Base-by-base conservation (phyloP, 2,888 invertebrate genomes). In the Nomada lathburiana region DNA sequence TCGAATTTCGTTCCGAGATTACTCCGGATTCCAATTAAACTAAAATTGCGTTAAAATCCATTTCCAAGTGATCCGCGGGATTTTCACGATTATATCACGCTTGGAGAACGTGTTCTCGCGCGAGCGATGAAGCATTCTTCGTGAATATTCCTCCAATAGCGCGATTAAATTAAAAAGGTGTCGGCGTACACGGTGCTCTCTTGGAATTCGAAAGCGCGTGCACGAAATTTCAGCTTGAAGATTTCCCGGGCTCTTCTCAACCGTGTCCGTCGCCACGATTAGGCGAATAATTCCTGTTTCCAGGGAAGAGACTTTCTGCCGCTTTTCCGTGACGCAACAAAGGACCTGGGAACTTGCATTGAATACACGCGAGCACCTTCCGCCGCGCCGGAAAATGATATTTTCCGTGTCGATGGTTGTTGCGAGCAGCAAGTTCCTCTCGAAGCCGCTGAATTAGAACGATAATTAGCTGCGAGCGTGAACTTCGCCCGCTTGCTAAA, bases 121-220 rank as follows among this genome's bases (percentile, higher is more conserved):
- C 11, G 23, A 26, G 5, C 16, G 57, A 10, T 16, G 23, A 63
- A 26, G 36, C 3, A 13, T 13, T 52, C 50, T 42, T 73, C n/a
- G 52, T 16, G 47, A 42, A 42, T 23, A 10, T 18, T 50, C 47
- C 23, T 2, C 18, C n/a, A 2, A n/a, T 3, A 2, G 2, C 16
- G 23, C 18, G 65, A 76, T 79, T 76, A 44, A 70, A 76, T 65
- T 50, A 26, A 76, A 65, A 69, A 60, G 16, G 7, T 13, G 5
- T 2, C 7, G 52, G 36, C 23, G 42, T 20, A 23, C 59, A 16
- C n/a, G 18, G 42, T 60, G 20, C 11, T 65, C 36, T 11, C 77
- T 18, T 11, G n/a, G n/a, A 53, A 36, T 26, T 1, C 29, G 7
- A 7, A 16, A 50, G 36, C 26, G 23, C 62, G 36, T 36, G 36